Evolutionary conservation across 2,888 invertebrate species (phyloP).

Genomic region (Philopedon plagiatum): DNA sequence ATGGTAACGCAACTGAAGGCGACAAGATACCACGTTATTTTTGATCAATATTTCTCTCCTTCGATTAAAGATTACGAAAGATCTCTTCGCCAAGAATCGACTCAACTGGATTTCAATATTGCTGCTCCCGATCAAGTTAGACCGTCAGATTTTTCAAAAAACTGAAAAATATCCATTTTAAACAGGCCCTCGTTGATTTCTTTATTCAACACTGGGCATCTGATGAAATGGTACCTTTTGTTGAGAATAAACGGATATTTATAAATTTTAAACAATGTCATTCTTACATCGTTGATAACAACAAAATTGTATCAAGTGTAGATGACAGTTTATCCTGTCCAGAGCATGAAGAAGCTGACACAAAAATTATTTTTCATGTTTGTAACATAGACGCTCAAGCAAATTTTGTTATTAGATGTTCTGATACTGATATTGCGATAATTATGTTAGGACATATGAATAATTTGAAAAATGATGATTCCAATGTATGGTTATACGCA

Average conservation of each 20-base stretch:
- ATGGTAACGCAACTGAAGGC: constrained; percentile 37
- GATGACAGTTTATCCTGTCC: constrained; percentile 45
- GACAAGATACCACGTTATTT: constrained; percentile 21
- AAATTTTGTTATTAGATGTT: constrained; percentile 2
- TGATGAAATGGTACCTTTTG: constrained; percentile 55
- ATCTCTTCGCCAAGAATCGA: constrained; percentile 17
- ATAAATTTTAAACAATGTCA: not conserved
- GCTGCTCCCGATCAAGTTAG: constrained; percentile 56
- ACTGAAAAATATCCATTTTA: constrained; percentile 55
- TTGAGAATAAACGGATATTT: constrained; percentile 10
- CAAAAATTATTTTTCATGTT: constrained; percentile 51
- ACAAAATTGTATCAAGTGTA: constrained; percentile 40
- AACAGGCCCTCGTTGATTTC: constrained; percentile 51
- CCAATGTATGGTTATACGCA: constrained; percentile 50
- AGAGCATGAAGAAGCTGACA: constrained; percentile 51
- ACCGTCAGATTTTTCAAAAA: constrained; percentile 34
- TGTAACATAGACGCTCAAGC: constrained; percentile 36
- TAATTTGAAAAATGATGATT: constrained; percentile 51
- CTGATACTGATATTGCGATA: constrained; percentile 54
- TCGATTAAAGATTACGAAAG: constrained; percentile 40
- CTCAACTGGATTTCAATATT: constrained; percentile 51
- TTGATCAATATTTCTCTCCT: constrained; percentile 38
- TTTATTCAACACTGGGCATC: constrained; percentile 56
- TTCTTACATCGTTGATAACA: constrained; percentile 44
- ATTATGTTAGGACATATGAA: constrained; percentile 56